Base-by-base conservation (phyloP, 2,888 invertebrate species). In the Acholoe squamosa region DNA sequence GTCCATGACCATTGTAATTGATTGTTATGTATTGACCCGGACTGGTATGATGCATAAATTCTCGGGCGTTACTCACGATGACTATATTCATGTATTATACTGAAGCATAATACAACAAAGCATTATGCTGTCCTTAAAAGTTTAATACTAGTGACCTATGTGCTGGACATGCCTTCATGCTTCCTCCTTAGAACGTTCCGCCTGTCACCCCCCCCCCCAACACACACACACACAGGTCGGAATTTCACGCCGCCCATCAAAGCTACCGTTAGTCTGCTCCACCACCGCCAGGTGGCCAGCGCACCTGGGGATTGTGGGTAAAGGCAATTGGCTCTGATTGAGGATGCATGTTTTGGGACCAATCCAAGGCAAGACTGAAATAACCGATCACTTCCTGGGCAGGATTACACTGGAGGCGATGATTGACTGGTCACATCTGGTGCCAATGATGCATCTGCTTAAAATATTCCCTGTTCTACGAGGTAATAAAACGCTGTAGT, bases 301-400 rank as follows among this genome's bases (percentile, higher is more conserved):
- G 61, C 61, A 61, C 61, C 61, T 61, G 61, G 61, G 61, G 19
- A 61, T 61, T 61, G 61, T 61, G 61, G 61, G 22, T n/a, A 61
- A 43, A n/a, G 61, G 22, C 19, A n/a, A 61, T 61, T 61, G 61
- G 61, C 61, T n/a, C 61, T 61, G 61, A 61, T 61, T 61, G 61
- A 61, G 19, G 61, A 61, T 61, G 61, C 61, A 61, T 61, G 61
- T 61, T 61, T 1, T 3, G 3, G 61, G 43, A 43, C 43, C 43
- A 43, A 43, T 43, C 43, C 3, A 43, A 43, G 61, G 3, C 61
- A 5, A 61, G 61, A 22, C 61, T 61, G 61, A 3, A 61, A 22
- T 14, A 61, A 61, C 61, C 61, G 61, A 61, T 61, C 61, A 61
- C 61, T 61, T 14, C n/a, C n/a, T 61, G 25, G 5, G 14, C 61